These are phyloP conservation scores for Helicolenus hilgendorfi DNA, from an alignment of 2,797 vertebrate species.

Conservation along the genomic window DNA sequence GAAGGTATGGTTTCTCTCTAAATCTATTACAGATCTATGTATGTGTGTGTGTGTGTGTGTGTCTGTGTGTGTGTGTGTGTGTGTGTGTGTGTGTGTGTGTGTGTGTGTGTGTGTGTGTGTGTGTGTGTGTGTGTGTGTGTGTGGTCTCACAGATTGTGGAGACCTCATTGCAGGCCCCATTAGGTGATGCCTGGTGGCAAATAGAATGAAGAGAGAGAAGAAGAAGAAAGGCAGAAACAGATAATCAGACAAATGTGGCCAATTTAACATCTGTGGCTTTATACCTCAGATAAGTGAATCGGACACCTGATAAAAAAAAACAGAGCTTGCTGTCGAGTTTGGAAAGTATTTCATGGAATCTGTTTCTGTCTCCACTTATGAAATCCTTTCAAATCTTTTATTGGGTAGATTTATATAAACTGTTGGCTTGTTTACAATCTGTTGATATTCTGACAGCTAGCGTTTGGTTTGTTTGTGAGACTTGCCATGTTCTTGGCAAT, in stretches of 20 bases:
- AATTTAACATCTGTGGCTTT: background rate
- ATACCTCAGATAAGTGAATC: background rate
- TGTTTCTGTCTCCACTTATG: background rate
- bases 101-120: background rate
- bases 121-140: background rate
- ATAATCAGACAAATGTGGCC: background rate
- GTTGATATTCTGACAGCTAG: too few relatives aligned
- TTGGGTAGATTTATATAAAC: background rate
- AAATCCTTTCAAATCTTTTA: background rate
- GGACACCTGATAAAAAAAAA: background rate
- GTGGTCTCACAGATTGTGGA: background rate
- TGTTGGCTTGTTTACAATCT: too few relatives aligned
- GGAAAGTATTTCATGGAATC: background rate
- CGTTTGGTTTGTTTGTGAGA: background rate
- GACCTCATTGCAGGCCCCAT: slow-evolving; percentile 25
- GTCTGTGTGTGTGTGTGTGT: background rate
- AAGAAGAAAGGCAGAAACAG: background rate
- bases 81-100: background rate
- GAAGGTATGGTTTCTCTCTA: background rate
- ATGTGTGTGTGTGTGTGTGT: background rate
- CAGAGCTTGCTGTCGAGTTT: background rate
- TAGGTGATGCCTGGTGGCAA: slow-evolving; percentile 20
- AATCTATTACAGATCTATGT: slow-evolving; percentile 13
- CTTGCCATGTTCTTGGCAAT: background rate
- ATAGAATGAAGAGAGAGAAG: background rate